phyloP scores from a whole-genome alignment of 2,797 vertebrate species.

The Sphaeramia orbicularis region DNA sequence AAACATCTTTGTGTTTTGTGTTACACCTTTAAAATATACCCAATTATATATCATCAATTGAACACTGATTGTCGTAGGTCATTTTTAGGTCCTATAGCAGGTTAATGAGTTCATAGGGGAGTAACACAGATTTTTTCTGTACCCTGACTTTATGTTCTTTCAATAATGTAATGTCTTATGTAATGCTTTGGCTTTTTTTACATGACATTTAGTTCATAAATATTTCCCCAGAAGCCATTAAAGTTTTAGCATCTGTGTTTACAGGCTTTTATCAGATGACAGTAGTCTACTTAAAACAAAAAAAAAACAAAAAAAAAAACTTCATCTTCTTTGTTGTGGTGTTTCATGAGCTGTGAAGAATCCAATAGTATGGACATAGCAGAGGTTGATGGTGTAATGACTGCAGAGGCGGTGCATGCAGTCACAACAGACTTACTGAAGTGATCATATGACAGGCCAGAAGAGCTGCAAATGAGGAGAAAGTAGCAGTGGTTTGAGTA shows the following conservation, averaged over 20 bases:
- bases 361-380: constrained; percentile 10
- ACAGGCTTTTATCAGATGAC: constrained; percentile 30
- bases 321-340: constrained; percentile 4
- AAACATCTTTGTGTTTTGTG: too few relatives aligned
- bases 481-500: constrained; percentile 47
- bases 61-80: too few relatives aligned
- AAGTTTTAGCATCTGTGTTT: constrained; percentile 67
- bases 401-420: constrained; percentile 13
- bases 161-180: constrained; percentile 73
- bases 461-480: constrained; percentile 70
- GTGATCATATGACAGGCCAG: constrained; percentile 56
- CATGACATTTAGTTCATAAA: constrained; percentile 72
- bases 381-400: constrained; percentile 10
- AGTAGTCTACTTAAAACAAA: too few relatives aligned
- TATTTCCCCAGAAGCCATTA: constrained; percentile 65
- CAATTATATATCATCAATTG: too few relatives aligned
- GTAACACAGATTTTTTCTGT: too few relatives aligned
- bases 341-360: constrained; percentile 25
- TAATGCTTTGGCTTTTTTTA: constrained; percentile 65
- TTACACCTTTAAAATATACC: too few relatives aligned
- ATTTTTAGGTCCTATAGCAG: too few relatives aligned
- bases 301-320: too few relatives aligned
- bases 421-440: constrained; percentile 59
- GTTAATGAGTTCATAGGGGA: too few relatives aligned
- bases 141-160: constrained; percentile 28